Conservation (phyloP, 2,113 vertebrate species). For the Chionis minor region DNA sequence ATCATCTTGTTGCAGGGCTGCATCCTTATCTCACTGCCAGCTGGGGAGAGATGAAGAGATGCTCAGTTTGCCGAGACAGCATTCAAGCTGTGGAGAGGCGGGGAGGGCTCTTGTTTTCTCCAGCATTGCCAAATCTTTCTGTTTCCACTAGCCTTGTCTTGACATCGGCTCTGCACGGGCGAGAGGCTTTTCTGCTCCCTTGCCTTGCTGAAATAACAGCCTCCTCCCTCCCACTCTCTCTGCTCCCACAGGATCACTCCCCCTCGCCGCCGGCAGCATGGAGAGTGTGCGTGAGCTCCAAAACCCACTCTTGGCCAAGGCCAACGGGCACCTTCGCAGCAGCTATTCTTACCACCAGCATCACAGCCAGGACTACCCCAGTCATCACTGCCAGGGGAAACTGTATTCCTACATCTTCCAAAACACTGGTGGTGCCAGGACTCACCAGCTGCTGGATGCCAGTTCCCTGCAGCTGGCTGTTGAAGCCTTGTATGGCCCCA, state of each 20-base stretch:
- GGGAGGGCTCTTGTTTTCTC: conserved; percentile 9
- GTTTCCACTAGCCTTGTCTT: background rate
- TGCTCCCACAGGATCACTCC: conserved; percentile 2
- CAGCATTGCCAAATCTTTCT: background rate
- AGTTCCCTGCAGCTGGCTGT: conserved; percentile 90
- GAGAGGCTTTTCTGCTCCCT: background rate
- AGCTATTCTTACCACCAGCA: conserved; percentile 81
- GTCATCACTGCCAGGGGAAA: conserved; percentile 81
- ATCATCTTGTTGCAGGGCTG: conserved; percentile 12
- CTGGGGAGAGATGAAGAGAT: conserved; percentile 23
- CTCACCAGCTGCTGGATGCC: conserved; percentile 89
- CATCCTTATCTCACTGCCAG: conserved; percentile 16
- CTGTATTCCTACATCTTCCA: conserved; percentile 87
- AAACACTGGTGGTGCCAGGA: conserved; percentile 68
- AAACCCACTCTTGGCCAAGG: conserved; percentile 89
- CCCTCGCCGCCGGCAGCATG: conserved; percentile 65
- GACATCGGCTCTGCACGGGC: background rate
- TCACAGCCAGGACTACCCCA: conserved; percentile 72
- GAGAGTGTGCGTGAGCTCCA: conserved; percentile 92
- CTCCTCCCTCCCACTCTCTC: background rate
- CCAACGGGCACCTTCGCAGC: conserved; percentile 80
- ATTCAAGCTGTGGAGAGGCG: background rate
- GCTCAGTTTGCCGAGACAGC: conserved; percentile 1
- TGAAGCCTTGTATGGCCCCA: conserved; percentile 88
- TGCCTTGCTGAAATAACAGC: background rate